A percentile compares a stretch with the other conserved stretches of the same genome.
Conservation (phyloP, 2,797 vertebrate species). For the Cebuella pygmaea region DNA sequence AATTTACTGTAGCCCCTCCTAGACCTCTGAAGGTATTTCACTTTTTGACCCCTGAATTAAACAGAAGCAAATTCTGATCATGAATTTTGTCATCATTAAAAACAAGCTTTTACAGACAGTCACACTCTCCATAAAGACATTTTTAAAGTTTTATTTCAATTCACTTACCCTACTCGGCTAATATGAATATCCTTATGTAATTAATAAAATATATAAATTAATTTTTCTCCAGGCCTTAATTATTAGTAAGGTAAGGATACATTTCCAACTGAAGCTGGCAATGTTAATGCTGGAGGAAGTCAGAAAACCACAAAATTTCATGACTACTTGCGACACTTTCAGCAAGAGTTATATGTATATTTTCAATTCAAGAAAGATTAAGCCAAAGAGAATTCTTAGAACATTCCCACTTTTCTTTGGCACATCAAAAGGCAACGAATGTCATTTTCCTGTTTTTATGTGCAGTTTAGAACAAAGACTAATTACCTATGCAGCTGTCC, state of each 20-base stretch:
- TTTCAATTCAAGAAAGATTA: conserved; percentile 3
- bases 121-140: neutral
- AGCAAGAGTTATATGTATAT: neutral
- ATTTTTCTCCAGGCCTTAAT: neutral
- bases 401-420: neutral
- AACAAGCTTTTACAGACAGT: neutral
- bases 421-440: neutral
- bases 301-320: neutral
- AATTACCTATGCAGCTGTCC: neutral
- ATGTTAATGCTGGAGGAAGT: neutral
- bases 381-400: neutral
- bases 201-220: neutral
- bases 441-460: neutral
- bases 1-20: neutral
- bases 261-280: neutral
- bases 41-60: conserved; percentile 25
- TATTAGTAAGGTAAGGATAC: neutral
- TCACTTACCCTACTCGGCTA: neutral
- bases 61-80: neutral
- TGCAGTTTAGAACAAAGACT: neutral
- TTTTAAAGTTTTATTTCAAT: conserved; percentile 4
- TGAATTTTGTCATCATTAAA: neutral
- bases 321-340: neutral
- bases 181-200: neutral
- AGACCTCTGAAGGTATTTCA: neutral